Evolutionary conservation across 64 coral and sea anemone genomes (phyloP).

Genomic region (Pocillopora verrucosa): DNA sequence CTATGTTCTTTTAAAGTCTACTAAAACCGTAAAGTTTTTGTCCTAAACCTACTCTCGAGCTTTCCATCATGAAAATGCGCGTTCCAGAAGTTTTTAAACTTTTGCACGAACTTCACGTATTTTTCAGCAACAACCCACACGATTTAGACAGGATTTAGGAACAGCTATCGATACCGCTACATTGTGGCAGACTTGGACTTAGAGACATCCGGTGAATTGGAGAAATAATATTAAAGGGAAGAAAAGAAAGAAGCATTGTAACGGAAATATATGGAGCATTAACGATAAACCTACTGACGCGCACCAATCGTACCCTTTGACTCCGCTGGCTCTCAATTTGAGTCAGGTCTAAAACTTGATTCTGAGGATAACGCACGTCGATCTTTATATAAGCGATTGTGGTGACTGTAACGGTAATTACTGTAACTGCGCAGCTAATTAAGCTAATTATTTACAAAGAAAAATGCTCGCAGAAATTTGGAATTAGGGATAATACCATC

Average conservation of each 20-base stretch:
- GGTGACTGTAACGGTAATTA: neutral
- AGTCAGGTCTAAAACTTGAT: neutral
- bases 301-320: neutral
- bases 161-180: neutral
- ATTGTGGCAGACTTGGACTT: neutral
- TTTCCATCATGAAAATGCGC: constrained; percentile 4
- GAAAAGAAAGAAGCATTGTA: neutral
- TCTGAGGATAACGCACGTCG: neutral
- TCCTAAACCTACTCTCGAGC: neutral
- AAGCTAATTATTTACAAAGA: too few species aligned
- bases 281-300: neutral
- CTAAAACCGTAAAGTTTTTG: too few species aligned
- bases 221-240: neutral
- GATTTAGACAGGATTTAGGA: neutral
- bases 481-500: too few species aligned
- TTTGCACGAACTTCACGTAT: neutral
- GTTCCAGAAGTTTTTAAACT: neutral
- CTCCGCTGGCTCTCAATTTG: neutral
- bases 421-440: too few species aligned
- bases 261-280: neutral
- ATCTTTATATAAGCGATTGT: neutral
- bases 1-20: too few species aligned
- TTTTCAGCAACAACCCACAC: neutral
- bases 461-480: too few species aligned
- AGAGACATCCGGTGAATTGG: neutral